Base-by-base conservation (phyloP, 2,797 vertebrate genomes). In the Halcyon smyrnensis region DNA sequence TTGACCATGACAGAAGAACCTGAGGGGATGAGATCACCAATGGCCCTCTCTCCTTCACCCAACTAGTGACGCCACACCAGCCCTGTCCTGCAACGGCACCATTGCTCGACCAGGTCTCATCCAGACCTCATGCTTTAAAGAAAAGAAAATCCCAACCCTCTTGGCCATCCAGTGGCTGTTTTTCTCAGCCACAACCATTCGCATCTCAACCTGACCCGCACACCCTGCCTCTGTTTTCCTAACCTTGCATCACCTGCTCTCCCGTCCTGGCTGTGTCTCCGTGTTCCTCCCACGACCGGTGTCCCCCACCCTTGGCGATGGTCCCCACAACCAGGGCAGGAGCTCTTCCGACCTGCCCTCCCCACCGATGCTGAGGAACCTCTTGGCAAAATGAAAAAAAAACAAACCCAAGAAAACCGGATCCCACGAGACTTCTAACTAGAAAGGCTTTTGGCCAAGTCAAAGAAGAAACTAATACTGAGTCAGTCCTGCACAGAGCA, bases 341-440 rank as follows among this genome's bases (percentile, higher is more conserved):
- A 30, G 32, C 39, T 27, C 60, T 84, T n/a, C 59, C 86, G 50
- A 20, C 23, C 37, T 46, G 46, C 74, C 73, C 32, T 20, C 67
- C 37, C 80, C 65, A 62, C 28, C 7, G 2, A 5, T 51, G 77
- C 87, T 53, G 76, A 97, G 85, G 81, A 97, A 96, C 73, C 74
- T 96, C 95, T 91, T 82, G 78, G 89, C 69, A 79, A 97, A 96
- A 93, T 48, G 46, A 97, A 92, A 32, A 69, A 94, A 69, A 93
- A 97, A 94, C 36, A 91, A 93, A 97, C 95, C 85, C 60, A 96
- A 96, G 97, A 96, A 77, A 71, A 84, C 73, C 86, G 83, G 27
- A 59, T 94, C 92, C 89, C 93, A 91, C 77, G 87, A 95, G 95
- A 94, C 97, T 90, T 73, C 93, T 81, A 97, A 87, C 88, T 89